Evolutionary conservation across 2,888 invertebrate genomes (phyloP).

Genomic region (Dryadula phaetusa): DNA sequence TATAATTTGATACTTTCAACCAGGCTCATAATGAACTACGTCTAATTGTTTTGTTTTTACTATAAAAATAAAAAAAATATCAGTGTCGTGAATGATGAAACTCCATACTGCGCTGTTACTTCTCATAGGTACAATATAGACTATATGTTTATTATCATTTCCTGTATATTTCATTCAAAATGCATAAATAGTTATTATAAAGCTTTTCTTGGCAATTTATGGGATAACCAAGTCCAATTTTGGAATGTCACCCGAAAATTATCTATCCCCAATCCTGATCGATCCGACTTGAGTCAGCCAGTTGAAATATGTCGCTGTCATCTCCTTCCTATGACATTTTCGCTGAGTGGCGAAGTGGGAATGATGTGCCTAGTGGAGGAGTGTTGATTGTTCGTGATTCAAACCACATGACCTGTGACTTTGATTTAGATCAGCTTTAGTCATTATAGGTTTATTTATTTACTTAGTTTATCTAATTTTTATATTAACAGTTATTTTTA

Average conservation of each 20-base stretch:
- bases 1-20: too few species aligned
- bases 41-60: too few species aligned
- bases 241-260: neutral
- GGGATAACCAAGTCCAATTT: neutral
- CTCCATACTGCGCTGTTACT: too few species aligned
- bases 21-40: too few species aligned
- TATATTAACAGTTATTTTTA: too few species aligned
- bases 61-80: too few species aligned
- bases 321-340: constrained; percentile 40
- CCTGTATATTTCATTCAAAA: too few species aligned
- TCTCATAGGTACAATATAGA: too few species aligned
- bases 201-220: neutral
- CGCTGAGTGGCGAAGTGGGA: constrained; percentile 20
- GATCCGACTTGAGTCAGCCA: constrained; percentile 37
- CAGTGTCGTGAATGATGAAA: too few species aligned
- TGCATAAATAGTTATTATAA: too few species aligned
- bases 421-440: neutral
- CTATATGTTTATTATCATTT: too few species aligned
- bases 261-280: neutral
- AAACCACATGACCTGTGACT: neutral
- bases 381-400: neutral
- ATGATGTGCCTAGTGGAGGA: neutral
- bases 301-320: constrained; percentile 40
- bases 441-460: neutral
- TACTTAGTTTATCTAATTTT: too few species aligned